Conservation (phyloP, 2,113 vertebrate species). For the Montifringilla adamsi region DNA sequence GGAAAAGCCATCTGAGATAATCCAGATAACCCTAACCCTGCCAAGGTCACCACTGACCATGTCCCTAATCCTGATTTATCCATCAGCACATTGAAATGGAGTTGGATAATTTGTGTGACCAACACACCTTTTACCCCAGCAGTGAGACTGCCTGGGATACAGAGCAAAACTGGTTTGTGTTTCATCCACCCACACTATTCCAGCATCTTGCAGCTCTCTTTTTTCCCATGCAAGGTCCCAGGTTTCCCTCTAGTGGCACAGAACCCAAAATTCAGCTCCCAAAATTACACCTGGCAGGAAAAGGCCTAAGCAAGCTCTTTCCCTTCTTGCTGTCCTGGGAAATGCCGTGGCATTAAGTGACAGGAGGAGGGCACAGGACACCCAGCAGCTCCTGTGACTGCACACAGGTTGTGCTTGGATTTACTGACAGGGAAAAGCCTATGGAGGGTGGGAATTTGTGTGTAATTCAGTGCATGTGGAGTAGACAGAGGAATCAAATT, state of each 20-base stretch:
- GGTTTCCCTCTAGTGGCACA: slow-evolving; percentile 73
- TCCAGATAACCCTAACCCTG: background rate
- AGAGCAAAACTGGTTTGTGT: background rate
- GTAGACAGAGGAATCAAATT: background rate
- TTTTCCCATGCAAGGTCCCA: background rate
- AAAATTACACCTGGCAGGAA: background rate
- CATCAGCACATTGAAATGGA: background rate
- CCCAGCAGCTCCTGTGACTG: background rate
- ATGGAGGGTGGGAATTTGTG: background rate
- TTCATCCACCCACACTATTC: background rate
- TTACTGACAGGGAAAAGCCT: background rate
- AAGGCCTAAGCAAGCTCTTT: background rate
- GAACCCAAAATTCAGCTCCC: slow-evolving; percentile 37
- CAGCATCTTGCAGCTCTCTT: background rate
- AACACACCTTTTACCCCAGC: background rate
- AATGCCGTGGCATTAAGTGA: background rate
- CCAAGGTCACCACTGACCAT: background rate
- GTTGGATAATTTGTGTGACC: background rate
- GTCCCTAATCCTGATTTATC: background rate
- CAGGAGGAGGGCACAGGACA: background rate
- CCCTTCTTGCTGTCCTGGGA: background rate
- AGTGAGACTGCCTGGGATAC: background rate
- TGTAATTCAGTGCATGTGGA: background rate
- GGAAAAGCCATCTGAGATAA: background rate
- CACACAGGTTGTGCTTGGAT: background rate